These are phyloP conservation scores for Heteromormyrus szaboi DNA, from an alignment of 2,797 vertebrate genomes.

Conservation along the genomic window DNA sequence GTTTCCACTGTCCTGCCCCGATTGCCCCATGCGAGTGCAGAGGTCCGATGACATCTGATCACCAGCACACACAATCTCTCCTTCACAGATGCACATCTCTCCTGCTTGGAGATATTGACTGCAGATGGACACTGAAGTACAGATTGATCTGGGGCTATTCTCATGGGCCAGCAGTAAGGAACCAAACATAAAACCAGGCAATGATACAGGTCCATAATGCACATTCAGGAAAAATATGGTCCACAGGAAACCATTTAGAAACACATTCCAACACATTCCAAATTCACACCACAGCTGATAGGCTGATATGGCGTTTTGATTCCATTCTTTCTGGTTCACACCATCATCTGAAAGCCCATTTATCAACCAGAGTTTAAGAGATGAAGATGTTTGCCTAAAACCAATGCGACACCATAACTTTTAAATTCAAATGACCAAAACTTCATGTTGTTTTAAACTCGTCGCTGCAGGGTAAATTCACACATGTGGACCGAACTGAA, in stretches of 20 bases:
- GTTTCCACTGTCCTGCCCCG: not conserved
- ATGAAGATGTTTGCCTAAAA: not conserved
- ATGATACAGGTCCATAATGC: not conserved
- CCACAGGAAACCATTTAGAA: not conserved
- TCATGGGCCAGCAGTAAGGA: not conserved
- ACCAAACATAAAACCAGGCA: not conserved
- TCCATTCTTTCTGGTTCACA: not conserved
- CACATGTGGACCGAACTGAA: not conserved
- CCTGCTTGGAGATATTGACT: not conserved
- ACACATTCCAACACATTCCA: not conserved
- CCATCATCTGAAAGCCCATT: not conserved
- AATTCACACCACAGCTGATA: not conserved
- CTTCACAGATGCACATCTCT: not conserved
- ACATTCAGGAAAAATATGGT: not conserved
- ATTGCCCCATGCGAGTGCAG: not conserved
- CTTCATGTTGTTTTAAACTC: not conserved
- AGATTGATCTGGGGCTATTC: not conserved
- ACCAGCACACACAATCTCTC: not conserved
- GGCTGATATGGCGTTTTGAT: not conserved
- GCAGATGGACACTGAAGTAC: not conserved
- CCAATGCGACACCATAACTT: not conserved
- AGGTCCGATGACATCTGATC: not conserved
- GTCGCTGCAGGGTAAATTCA: not conserved
- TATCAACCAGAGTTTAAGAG: not conserved
- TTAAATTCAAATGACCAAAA: not conserved